Base-by-base conservation (phyloP, 2,113 vertebrate genomes). In the Conger conger region DNA sequence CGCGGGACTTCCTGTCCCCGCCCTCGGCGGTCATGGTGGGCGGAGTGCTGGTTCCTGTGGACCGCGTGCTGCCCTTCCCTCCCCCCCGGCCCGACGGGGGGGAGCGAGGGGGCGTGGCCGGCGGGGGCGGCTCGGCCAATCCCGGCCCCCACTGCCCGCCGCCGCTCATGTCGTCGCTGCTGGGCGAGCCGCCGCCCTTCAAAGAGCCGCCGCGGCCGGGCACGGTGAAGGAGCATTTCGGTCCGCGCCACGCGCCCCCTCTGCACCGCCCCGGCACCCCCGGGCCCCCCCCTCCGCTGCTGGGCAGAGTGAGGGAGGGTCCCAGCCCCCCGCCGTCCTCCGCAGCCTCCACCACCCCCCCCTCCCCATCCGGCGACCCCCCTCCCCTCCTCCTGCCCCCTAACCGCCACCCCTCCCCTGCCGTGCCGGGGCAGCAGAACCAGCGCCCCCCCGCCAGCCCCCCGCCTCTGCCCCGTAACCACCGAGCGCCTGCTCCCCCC, bases 201-300 rank as follows among this genome's bases (percentile, higher is more conserved):
- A 87, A 94, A 92, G 95, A 95, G 87, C 89, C 93, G 38, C 96
- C 95, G 83, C 96, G 94, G 63, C 93, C 93, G n/a, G 96, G 96
- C 91, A 94, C 96, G 1, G 89, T 98, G 80, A 97, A 97, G 86
- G 97, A 99, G 91, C 93, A 94, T 84, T 97, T 97, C 79, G 45
- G 87, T 6, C 91, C 94, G 76, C 95, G 93, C n/a, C 82, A 95
- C 3, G 91, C 92, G 3, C 92, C 92, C 79, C 91, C 95, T 18
- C 94, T 96, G 87, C 95, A 94, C 85, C 94, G 89, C 81, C 90
- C 88, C 83, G 94, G 82, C 20, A 92, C 88, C 89, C 93, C 88
- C 76, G 95, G 90, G 30, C 89, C 91, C n/a, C 94, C 93, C 63
- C 93, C 93, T 4, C 94, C 94, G 76, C 90, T 94, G 68, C 87